Percentiles rank a stretch among this genome's conserved stretches.
phyloP scores from a whole-genome alignment of 2,113 vertebrate species.

The Tyto alba region DNA sequence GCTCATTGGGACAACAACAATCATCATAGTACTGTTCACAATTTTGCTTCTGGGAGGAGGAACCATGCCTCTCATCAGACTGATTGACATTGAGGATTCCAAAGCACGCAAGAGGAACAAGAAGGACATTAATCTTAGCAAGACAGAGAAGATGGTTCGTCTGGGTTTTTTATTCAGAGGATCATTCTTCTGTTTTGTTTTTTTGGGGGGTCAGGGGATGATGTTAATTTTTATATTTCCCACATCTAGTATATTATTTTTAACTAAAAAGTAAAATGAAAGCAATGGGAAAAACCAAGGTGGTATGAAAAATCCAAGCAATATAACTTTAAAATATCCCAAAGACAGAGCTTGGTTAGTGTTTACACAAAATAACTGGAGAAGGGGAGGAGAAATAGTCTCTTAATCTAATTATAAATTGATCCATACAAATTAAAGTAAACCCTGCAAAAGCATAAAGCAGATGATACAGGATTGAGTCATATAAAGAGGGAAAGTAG shows the following conservation, averaged over 20 bases:
- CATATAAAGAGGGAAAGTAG: neutral
- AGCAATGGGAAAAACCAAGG: neutral
- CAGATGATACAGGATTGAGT: constrained; percentile 8
- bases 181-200: neutral
- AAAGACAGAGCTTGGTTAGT: neutral
- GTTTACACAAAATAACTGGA: neutral
- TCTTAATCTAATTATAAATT: neutral
- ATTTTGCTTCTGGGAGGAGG: constrained; percentile 91
- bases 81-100: constrained; percentile 93
- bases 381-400: neutral
- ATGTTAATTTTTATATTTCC: neutral
- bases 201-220: too few relatives aligned
- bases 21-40: constrained; percentile 95
- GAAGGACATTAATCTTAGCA: constrained; percentile 95
- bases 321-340: neutral
- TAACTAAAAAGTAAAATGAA: neutral
- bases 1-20: constrained; percentile 96
- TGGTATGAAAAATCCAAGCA: neutral
- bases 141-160: constrained; percentile 95
- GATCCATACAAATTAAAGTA: neutral
- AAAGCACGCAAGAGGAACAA: constrained; percentile 83
- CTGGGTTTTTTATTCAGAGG: neutral
- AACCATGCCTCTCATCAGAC: constrained; percentile 94
- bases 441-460: neutral
- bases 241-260: neutral